These are phyloP conservation scores for Halisarca cf. caerulea DNA, from an alignment of 37 sponge, comb jelly and placozoan genomes.

Conservation along the genomic window DNA sequence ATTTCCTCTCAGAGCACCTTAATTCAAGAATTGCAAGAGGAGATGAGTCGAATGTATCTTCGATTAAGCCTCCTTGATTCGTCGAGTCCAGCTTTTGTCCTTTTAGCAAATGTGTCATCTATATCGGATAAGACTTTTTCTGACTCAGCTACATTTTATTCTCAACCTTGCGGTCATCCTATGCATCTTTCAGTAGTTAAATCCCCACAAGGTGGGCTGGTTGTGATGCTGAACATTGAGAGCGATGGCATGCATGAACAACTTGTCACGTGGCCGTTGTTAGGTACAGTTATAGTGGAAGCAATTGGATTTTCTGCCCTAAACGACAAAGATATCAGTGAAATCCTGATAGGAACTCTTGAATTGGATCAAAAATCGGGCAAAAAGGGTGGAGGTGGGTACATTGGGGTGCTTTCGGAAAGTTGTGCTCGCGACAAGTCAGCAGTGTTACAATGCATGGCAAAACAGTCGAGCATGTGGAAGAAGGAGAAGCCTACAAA, in stretches of 20 bases:
- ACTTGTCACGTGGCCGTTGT: constrained; percentile 7
- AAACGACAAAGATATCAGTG: not conserved
- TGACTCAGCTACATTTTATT: constrained; percentile 1
- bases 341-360: not conserved
- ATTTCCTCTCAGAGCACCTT: not conserved
- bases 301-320: not conserved
- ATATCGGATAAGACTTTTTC: not conserved
- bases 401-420: not conserved
- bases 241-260: not conserved
- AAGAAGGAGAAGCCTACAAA: not conserved
- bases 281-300: constrained; percentile 10
- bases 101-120: not conserved
- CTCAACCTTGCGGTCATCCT: constrained; percentile 9
- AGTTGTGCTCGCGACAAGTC: not conserved
- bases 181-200: constrained; percentile 7
- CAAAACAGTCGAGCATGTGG: not conserved
- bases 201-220: not conserved
- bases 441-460: not conserved
- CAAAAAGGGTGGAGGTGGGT: constrained; percentile 9
- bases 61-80: not conserved
- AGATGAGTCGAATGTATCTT: not conserved
- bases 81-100: constrained; percentile 1
- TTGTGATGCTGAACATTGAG: not conserved
- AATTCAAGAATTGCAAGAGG: not conserved
- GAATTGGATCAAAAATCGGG: constrained; percentile 15